Percentiles rank a stretch among this genome's conserved stretches.
Conservation (phyloP, 2,797 vertebrate genomes). For the Poeciliopsis infans region DNA sequence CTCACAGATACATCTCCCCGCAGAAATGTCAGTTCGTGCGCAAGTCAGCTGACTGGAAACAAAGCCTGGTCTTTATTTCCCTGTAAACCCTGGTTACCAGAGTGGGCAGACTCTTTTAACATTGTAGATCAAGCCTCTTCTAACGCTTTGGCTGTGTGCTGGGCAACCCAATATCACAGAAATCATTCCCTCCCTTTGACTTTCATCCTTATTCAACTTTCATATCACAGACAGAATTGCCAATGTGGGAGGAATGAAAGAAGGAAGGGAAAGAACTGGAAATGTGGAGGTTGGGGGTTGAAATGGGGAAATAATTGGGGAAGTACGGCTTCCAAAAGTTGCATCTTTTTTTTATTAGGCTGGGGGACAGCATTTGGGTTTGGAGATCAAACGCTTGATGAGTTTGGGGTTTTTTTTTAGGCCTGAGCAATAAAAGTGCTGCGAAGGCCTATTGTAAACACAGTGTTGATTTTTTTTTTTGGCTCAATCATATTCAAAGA, state of each 20-base stretch:
- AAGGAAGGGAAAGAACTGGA: constrained; percentile 27
- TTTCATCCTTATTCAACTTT: constrained; percentile 79
- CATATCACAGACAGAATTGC: constrained; percentile 74
- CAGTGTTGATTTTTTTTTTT: too few relatives aligned
- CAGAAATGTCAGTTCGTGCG: constrained; percentile 25
- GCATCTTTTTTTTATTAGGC: constrained; percentile 64
- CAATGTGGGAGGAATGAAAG: constrained; percentile 64
- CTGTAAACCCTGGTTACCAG: constrained; percentile 37
- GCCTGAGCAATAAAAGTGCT: too few relatives aligned
- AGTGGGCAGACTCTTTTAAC: constrained; percentile 70
- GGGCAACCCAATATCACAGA: constrained; percentile 67
- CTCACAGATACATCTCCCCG: constrained; percentile 20
- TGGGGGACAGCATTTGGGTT: constrained; percentile 67
- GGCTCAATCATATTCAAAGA: too few relatives aligned
- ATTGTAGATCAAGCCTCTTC: constrained; percentile 85
- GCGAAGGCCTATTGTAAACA: too few relatives aligned
- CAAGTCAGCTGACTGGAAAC: constrained; percentile 38
- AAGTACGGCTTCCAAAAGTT: constrained; percentile 64
- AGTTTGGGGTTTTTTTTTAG: constrained; percentile 47
- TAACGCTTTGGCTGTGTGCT: constrained; percentile 50
- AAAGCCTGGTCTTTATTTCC: constrained; percentile 49
- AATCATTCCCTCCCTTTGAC: constrained; percentile 56
- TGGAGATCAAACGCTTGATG: constrained; percentile 74
- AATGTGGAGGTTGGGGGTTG: constrained; percentile 12
- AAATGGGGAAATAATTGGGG: constrained; percentile 61